Percentiles rank a stretch among this genome's conserved stretches.
phyloP scores from a whole-genome alignment of 2,797 vertebrate genomes.

The Arrhamphus sclerolepis region DNA sequence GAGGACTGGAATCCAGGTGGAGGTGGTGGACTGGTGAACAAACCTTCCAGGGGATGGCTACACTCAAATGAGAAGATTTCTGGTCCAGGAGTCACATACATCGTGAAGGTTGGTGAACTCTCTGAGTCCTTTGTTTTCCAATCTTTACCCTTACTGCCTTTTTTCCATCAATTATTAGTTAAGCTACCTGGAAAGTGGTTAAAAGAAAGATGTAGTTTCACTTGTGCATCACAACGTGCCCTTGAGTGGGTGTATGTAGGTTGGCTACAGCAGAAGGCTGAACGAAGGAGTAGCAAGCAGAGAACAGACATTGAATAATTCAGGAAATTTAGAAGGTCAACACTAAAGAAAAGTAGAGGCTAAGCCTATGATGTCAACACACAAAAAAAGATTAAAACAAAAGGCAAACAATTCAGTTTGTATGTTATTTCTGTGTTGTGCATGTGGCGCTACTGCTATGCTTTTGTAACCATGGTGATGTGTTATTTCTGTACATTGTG shows the following conservation, averaged over 20 bases:
- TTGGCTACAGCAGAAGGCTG: conserved; percentile 62
- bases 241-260: conserved; percentile 70
- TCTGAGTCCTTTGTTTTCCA: conserved; percentile 7
- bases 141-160: conserved; percentile 46
- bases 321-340: conserved; percentile 68
- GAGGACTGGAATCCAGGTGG: conserved; percentile 87
- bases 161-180: conserved; percentile 75
- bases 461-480: conserved; percentile 73
- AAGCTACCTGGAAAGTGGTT: conserved; percentile 29
- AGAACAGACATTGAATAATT: conserved; percentile 75
- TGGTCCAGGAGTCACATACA: conserved; percentile 95
- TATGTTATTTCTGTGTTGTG: conserved; percentile 19
- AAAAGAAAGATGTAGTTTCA: conserved; percentile 45
- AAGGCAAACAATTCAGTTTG: conserved; percentile 33
- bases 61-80: conserved; percentile 95
- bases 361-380: conserved; percentile 38
- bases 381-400: conserved; percentile 32
- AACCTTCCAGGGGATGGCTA: conserved; percentile 89
- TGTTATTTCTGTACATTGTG: conserved; percentile 72
- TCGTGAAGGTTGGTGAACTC: conserved; percentile 92
- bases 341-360: conserved; percentile 31
- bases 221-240: conserved; percentile 60
- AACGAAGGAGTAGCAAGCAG: conserved; percentile 52
- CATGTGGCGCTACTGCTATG: conserved; percentile 53
- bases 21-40: conserved; percentile 84